Evolutionary conservation across 2,797 vertebrate genomes (phyloP).

Genomic region (Acrossocheilus fasciatus): DNA sequence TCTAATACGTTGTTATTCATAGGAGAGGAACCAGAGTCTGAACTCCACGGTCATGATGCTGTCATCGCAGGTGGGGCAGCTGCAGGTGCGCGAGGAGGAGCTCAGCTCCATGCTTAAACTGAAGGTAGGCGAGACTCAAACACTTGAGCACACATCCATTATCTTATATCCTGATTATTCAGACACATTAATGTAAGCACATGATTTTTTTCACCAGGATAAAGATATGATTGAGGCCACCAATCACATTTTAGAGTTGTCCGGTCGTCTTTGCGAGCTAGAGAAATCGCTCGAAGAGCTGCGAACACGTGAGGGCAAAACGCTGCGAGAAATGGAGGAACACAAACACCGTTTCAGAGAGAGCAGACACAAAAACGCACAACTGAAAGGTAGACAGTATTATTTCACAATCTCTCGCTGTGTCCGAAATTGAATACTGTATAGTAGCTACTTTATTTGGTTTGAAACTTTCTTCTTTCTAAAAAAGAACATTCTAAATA

Average conservation of each 20-base stretch:
- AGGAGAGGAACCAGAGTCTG: constrained; percentile 87
- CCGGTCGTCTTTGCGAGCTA: constrained; percentile 75
- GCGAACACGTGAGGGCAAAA: constrained; percentile 70
- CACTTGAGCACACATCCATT: not conserved
- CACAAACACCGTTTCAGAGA: constrained; percentile 76
- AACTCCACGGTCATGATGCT: constrained; percentile 82
- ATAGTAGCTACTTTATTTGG: not conserved
- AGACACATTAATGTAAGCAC: not conserved
- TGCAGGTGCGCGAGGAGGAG: constrained; percentile 88
- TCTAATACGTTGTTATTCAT: not conserved
- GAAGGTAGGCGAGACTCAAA: constrained; percentile 77
- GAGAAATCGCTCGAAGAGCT: constrained; percentile 74
- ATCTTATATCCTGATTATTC: not conserved
- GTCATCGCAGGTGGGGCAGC: constrained; percentile 83
- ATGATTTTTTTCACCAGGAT: constrained; percentile 74
- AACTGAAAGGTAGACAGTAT: constrained; percentile 80
- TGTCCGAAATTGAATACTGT: not conserved
- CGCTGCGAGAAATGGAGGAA: constrained; percentile 79
- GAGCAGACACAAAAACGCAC: constrained; percentile 71
- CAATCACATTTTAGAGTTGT: constrained; percentile 79
- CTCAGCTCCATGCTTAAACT: constrained; percentile 86
- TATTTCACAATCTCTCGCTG: not conserved
- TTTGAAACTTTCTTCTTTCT: not conserved
- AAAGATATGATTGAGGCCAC: constrained; percentile 84
- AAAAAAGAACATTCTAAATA: not conserved